These are phyloP conservation scores for Clarias batrachus DNA, from an alignment of 2,113 vertebrate genomes.

Conservation along the genomic window DNA sequence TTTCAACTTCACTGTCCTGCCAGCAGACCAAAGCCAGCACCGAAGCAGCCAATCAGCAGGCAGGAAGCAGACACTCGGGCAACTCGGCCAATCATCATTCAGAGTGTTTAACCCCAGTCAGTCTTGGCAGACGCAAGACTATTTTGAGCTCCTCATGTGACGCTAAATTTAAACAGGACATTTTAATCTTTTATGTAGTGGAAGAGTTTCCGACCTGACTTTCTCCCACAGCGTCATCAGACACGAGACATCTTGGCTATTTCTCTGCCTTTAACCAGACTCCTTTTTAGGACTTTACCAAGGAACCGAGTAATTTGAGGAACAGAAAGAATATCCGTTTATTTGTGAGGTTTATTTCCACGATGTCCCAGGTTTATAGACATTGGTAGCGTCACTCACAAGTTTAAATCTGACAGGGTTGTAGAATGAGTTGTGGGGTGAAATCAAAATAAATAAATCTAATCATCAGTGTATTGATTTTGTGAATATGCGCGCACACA, in stretches of 20 bases:
- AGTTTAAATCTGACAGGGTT: not conserved
- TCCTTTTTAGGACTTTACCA: not conserved
- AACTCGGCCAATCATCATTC: slow-evolving; percentile 34
- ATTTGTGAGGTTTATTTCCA: not conserved
- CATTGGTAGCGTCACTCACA: not conserved
- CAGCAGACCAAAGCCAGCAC: slow-evolving; percentile 19
- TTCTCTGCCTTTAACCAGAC: not conserved
- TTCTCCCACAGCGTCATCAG: slow-evolving; percentile 17
- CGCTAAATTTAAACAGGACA: slow-evolving; percentile 50
- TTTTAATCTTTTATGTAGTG: slow-evolving; percentile 35
- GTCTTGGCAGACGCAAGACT: not conserved
- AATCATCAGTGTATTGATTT: not conserved
- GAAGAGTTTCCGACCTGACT: not conserved
- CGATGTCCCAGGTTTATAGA: not conserved
- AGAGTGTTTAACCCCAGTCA: not conserved
- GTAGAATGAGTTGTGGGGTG: not conserved
- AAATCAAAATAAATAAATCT: not conserved
- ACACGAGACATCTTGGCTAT: not conserved
- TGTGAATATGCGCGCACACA: not conserved
- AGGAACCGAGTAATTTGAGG: not conserved
- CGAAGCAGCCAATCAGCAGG: slow-evolving; percentile 29
- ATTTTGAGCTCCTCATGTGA: slow-evolving; percentile 35
- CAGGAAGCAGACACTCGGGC: not conserved
- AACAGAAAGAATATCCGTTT: not conserved
- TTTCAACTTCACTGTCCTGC: slow-evolving; percentile 31